These are phyloP conservation scores for Altica lythri DNA, from an alignment of 2,888 invertebrate species.

Conservation along the genomic window DNA sequence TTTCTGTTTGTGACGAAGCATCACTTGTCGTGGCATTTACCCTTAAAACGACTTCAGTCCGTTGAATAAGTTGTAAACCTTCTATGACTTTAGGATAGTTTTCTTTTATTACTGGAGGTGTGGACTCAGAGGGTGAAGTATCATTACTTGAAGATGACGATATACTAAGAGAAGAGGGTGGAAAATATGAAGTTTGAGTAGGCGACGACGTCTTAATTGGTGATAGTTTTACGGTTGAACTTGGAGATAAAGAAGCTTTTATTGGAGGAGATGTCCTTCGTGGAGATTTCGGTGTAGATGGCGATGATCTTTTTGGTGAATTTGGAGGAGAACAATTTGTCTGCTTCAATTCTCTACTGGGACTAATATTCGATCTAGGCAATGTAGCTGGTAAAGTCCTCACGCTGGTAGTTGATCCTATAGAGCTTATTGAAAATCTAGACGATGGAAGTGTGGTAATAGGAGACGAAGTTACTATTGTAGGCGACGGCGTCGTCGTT, in stretches of 20 bases:
- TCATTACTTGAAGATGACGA: conserved; percentile 46
- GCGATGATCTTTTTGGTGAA: conserved; percentile 35
- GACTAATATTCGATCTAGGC: conserved; percentile 21
- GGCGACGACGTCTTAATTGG: conserved; percentile 44
- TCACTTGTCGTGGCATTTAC: conserved; percentile 67
- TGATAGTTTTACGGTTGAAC: conserved; percentile 49
- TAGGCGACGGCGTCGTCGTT: conserved; percentile 38
- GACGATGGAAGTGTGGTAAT: conserved; percentile 33
- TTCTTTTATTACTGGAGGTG: conserved; percentile 49
- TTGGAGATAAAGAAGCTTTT: conserved; percentile 50
- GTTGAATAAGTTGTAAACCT: conserved; percentile 64
- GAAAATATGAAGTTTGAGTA: conserved; percentile 31
- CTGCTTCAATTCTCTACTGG: conserved; percentile 19
- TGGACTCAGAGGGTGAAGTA: conserved; percentile 21
- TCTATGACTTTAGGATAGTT: conserved; percentile 56
- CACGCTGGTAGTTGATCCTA: conserved; percentile 21
- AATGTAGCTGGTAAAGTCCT: conserved; percentile 27
- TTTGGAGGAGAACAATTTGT: conserved; percentile 22
- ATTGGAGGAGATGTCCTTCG: conserved; percentile 50
- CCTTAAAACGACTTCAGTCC: conserved; percentile 67
- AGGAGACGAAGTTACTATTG: conserved; percentile 31
- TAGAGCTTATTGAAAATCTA: conserved; percentile 29
- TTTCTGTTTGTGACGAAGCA: conserved; percentile 59
- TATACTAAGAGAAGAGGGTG: conserved; percentile 46
- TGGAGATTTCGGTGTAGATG: conserved; percentile 45